Base-by-base conservation (phyloP, 2,797 vertebrate genomes). In the Propithecus deckenii region DNA sequence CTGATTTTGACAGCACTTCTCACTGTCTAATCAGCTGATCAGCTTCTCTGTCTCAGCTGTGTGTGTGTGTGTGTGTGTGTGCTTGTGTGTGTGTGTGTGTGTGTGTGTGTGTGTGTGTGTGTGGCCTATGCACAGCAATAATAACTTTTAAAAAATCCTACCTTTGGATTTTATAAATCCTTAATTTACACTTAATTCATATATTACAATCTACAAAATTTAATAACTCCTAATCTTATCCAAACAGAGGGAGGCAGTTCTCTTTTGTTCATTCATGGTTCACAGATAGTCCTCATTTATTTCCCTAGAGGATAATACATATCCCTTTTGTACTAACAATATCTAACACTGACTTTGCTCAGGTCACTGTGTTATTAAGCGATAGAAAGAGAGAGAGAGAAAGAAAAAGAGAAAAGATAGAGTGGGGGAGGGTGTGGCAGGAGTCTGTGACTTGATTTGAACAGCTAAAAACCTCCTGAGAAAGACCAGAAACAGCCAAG, bases 121-220 rank as follows among this genome's bases (percentile, higher is more conserved):
- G 35, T 35, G 48, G 14, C 38, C 30, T 57, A 30, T 22, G 11
- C 46, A 72, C 15, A 69, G 75, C 20, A 97, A 79, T 93, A 81
- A 52, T 80, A 84, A 80, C 59, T 78, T 69, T 43, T 10, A 15
- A 55, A 95, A 91, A 76, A 38, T 63, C 15, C 35, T 89, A 5
- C 86, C 78, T 76, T 94, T 83, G 57, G 48, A 89, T 86, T 86
- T 94, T 86, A 86, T 86, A 74, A 81, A 35, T 81, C 50, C 17
- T 84, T 94, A 67, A 87, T 86, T 89, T 78, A 35, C 84, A 84
- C 43, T 89, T 95, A 92, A 76, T 83, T 90, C 41, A 75, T 91
- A 41, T 91, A 84, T 90, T 92, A 48, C 3, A 11, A 30, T 46
- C 85, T 35, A 32, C 9, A 50, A 94, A 88, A 28, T 20, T 83